A percentile compares a stretch with the other conserved stretches of the same genome.
Evolutionary conservation across 2,797 vertebrate genomes (phyloP).

Genomic region (Labeo calbasu): DNA sequence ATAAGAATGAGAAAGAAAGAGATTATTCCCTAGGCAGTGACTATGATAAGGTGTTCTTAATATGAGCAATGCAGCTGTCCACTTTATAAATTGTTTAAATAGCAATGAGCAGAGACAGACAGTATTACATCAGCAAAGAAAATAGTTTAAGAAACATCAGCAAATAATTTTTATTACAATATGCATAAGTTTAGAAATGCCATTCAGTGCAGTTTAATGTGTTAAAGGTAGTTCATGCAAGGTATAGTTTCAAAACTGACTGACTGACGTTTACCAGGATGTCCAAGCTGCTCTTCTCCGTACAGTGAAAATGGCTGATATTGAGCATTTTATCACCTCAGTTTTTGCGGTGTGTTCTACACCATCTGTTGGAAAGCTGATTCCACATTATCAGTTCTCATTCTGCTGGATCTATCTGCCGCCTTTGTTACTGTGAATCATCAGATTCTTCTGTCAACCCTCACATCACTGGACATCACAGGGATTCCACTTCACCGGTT

Average conservation of each 20-base stretch:
- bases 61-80: not conserved
- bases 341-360: not conserved
- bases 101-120: not conserved
- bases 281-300: not conserved
- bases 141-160: not conserved
- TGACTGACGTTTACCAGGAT: not conserved
- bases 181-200: not conserved
- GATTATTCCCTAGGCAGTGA: not conserved
- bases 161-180: not conserved
- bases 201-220: not conserved
- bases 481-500: too few relatives aligned
- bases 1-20: conserved; percentile 2
- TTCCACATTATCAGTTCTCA: too few relatives aligned
- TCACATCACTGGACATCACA: too few relatives aligned
- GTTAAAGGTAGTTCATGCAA: not conserved
- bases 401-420: too few relatives aligned
- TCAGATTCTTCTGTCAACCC: too few relatives aligned
- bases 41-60: conserved; percentile 10
- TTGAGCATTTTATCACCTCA: not conserved
- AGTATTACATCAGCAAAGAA: not conserved
- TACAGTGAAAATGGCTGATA: not conserved
- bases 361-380: not conserved
- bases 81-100: not conserved
- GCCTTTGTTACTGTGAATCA: too few relatives aligned
- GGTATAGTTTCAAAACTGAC: not conserved